Evolutionary conservation across 1,140 invertebrate genomes (phyloP).

Genomic region (Adelges cooleyi): DNA sequence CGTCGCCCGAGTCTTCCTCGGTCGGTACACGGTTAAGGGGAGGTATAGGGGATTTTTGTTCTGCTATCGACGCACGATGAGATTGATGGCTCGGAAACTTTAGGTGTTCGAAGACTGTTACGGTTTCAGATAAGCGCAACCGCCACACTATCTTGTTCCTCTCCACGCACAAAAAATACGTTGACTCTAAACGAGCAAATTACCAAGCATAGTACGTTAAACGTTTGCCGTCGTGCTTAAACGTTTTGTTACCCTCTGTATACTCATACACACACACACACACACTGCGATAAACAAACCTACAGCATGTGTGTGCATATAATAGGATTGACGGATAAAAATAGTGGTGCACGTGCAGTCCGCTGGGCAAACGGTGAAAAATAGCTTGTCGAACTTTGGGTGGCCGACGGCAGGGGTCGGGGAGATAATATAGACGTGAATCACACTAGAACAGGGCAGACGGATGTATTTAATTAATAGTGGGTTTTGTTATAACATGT

Average conservation of each 20-base stretch:
- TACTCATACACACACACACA: neutral
- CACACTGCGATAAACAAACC: neutral
- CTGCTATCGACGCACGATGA: neutral
- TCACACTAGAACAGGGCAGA: too few species aligned
- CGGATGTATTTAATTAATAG: too few species aligned
- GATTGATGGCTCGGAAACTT: slow-evolving; percentile 9
- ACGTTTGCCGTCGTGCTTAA: neutral
- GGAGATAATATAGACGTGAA: too few species aligned
- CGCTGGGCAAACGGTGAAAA: too few species aligned
- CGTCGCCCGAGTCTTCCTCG: neutral
- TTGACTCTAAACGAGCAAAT: neutral
- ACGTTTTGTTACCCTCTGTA: neutral
- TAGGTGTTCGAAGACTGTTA: neutral
- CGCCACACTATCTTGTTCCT: neutral
- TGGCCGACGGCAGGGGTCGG: too few species aligned
- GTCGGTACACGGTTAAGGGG: too few species aligned
- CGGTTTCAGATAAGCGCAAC: neutral
- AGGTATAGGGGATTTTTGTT: too few species aligned
- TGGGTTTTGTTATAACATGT: too few species aligned
- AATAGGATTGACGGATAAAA: too few species aligned
- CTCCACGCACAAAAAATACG: neutral
- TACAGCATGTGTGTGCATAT: neutral
- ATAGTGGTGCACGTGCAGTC: too few species aligned
- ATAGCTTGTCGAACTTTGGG: too few species aligned
- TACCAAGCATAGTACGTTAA: neutral